Evolutionary conservation across 2,113 vertebrate genomes (phyloP), one percentile per base, ranked within the genome.

Genomic region (Eudyptes chrysolophus): DNA sequence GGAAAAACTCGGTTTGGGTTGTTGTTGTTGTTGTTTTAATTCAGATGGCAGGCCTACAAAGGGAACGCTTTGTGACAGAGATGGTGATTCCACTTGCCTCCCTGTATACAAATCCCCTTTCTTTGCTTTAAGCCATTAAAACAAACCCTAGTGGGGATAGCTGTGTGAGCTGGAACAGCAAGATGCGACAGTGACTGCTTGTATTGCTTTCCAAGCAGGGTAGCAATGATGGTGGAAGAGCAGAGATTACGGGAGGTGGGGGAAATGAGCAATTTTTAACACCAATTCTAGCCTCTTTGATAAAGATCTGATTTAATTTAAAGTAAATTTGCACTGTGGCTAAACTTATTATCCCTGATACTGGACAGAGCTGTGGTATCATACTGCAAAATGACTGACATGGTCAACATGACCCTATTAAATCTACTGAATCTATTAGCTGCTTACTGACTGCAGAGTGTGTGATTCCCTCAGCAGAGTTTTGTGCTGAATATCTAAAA

Each of bases 241-340:
- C 89, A 81, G 51, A 91, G 36, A 60, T 68, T 40, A 17, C 1
- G 1, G 44, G 10, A 27, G 6, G 16, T 25, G 26, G 13, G 30
- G 10, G 21, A 64, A 71, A 60, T 0, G 2, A 46, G 42, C 6
- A 2, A 49, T 74, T 92, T 89, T 81, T 71, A 77, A 78, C 68
- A 54, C 57, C 36, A 46, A 8, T 94, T 88, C 34, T 69, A 13
- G 68, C 49, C 20, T 90, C 54, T 87, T 71, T 64, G 48, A 69
- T 90, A 79, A 94, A 88, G 75, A 84, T 92, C 60, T 82, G 46
- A 81, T 90, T 96, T 83, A 71, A 84, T 48, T 48, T 72, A 54
- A 92, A 86, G 68, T 46, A 66, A 66, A 90, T 86, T 90, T 93
- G 75, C n/a, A 54, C 32, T 3, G 2, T 66, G 46, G 36, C 71